These are phyloP conservation scores for Octonoba sinensis DNA, from an alignment of 2,888 invertebrate species.

Conservation along the genomic window DNA sequence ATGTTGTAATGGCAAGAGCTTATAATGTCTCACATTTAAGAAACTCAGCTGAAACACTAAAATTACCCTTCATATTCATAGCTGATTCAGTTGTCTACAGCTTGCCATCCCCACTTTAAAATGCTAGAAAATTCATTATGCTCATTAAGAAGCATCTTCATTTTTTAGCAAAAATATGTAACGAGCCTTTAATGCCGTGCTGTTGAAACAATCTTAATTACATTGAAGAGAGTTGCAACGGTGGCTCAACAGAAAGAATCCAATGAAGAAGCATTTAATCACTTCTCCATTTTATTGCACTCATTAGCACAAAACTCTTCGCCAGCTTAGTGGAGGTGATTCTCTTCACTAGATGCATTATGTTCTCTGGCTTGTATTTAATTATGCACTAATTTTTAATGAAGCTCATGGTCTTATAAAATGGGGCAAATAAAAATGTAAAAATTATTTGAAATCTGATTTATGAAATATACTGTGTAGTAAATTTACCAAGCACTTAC, in stretches of 20 bases:
- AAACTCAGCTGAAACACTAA: too few relatives aligned
- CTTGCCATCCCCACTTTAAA: neutral
- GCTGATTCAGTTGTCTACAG: too few relatives aligned
- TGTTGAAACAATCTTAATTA: slow-evolving; percentile 29
- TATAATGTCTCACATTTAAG: too few relatives aligned
- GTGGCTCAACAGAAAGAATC: slow-evolving; percentile 14
- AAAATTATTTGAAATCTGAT: too few relatives aligned
- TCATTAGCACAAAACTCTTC: slow-evolving; percentile 26
- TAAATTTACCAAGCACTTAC: too few relatives aligned
- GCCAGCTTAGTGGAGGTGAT: slow-evolving; percentile 16
- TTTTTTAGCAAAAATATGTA: slow-evolving; percentile 8
- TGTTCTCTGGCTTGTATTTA: slow-evolving; percentile 18
- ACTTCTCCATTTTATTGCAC: slow-evolving; percentile 32
- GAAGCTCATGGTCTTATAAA: slow-evolving; percentile 3
- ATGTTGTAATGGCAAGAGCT: too few relatives aligned
- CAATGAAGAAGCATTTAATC: slow-evolving; percentile 29
- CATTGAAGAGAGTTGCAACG: slow-evolving; percentile 1
- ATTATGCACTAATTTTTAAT: slow-evolving; percentile 4
- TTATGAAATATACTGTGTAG: too few relatives aligned
- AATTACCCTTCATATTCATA: too few relatives aligned
- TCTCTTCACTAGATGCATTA: slow-evolving; percentile 26
- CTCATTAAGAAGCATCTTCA: slow-evolving; percentile 2
- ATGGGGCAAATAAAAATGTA: neutral
- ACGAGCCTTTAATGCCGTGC: slow-evolving; percentile 21
- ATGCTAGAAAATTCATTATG: neutral